Percentiles rank a stretch among this genome's conserved stretches.
These are phyloP conservation scores for Benitochromis conjunctus DNA, from an alignment of 2,113 vertebrate genomes.

Conservation along the genomic window DNA sequence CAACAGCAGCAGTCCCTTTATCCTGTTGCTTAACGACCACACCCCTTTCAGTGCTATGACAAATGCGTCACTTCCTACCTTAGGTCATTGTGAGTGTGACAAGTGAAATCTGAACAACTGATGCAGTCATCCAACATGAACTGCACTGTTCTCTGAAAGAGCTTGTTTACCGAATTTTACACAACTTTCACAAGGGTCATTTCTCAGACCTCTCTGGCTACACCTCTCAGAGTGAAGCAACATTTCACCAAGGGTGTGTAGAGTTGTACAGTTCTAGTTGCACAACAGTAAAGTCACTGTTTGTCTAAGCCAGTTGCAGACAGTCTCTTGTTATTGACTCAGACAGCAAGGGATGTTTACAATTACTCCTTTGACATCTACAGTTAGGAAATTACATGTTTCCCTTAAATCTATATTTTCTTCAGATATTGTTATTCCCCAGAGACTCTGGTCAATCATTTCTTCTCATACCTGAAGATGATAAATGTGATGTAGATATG, in stretches of 20 bases:
- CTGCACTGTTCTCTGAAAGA: background rate
- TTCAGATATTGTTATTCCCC: background rate
- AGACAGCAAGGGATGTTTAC: background rate
- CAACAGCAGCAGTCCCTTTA: background rate
- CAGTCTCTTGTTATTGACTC: background rate
- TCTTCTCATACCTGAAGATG: background rate
- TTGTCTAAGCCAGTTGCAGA: background rate
- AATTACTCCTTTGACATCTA: background rate
- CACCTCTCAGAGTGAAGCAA: background rate
- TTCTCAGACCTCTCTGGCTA: background rate
- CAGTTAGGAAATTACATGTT: background rate
- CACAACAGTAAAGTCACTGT: rapidly evolving
- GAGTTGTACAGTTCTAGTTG: background rate
- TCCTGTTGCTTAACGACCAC: background rate
- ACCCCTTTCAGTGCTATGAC: background rate
- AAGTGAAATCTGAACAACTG: background rate
- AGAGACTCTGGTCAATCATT: background rate
- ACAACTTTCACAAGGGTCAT: background rate
- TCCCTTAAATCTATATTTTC: background rate
- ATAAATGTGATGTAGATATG: background rate
- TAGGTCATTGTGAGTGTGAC: background rate
- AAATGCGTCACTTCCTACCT: background rate
- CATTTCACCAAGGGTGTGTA: background rate
- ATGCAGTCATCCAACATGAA: background rate
- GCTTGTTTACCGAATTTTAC: background rate